Percentiles rank a stretch among this genome's conserved stretches.
These are phyloP conservation scores for Ophiodon elongatus DNA, from an alignment of 2,113 vertebrate genomes.

Conservation along the genomic window DNA sequence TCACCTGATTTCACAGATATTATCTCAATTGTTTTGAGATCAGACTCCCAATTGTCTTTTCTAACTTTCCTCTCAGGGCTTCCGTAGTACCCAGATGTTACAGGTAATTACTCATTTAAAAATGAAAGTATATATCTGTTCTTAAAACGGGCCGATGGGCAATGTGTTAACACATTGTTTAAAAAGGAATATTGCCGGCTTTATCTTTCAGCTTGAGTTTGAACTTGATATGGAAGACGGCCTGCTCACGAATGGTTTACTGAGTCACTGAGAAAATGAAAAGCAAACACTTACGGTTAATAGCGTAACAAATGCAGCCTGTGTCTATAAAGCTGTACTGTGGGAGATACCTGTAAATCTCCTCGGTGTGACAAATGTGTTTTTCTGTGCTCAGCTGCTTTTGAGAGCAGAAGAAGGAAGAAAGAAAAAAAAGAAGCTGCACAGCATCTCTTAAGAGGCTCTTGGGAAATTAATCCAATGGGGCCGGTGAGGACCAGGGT, in stretches of 20 bases:
- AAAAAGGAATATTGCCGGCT: background rate
- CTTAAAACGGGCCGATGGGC: too few species aligned
- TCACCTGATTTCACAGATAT: too few species aligned
- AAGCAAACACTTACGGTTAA: slow-evolving; percentile 7
- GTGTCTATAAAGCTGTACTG: background rate
- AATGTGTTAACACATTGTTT: background rate
- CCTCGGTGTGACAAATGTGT: slow-evolving; percentile 63
- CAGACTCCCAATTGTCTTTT: too few species aligned
- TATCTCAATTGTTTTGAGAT: too few species aligned
- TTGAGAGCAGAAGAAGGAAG: slow-evolving; percentile 13
- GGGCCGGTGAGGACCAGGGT: background rate
- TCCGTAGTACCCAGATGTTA: background rate
- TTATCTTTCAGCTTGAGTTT: background rate
- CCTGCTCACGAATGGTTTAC: background rate
- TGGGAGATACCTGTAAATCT: slow-evolving; percentile 49
- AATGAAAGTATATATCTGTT: too few species aligned
- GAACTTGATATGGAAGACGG: background rate
- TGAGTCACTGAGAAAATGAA: background rate
- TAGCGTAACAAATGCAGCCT: slow-evolving; percentile 4
- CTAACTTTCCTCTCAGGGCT: too few species aligned
- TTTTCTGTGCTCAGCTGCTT: slow-evolving; percentile 69
- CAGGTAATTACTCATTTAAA: background rate
- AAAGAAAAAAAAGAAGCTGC: slow-evolving; percentile 17
- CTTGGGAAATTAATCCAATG: slow-evolving; percentile 55
- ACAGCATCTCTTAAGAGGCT: slow-evolving; percentile 63